Base-by-base conservation (phyloP, 1,140 invertebrate genomes). In the Tetramorium alpestre region DNA sequence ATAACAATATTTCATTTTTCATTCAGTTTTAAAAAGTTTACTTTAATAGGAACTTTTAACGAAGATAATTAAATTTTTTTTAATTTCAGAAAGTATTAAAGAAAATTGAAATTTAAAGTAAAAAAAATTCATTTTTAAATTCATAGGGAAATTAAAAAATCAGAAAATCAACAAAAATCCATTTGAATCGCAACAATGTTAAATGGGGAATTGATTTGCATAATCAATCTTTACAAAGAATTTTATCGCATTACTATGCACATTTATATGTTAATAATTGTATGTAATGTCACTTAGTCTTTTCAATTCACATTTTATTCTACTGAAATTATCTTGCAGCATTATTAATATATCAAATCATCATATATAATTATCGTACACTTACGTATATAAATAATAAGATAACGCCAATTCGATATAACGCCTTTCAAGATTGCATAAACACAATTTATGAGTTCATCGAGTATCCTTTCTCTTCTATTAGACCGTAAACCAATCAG, bases 401-500 rank as follows among this genome's bases (percentile, higher is more conserved):
- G 22, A 44, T 77, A 64, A 28, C n/a, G 56, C 25, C 16, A 62
- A 69, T 25, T 78, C 11, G 5, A 38, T 28, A 65, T 11, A 80
- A 11, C 28, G 22, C 49, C 22, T 41, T 56, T 56, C 44, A 81
- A 2, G 6, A 56, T 58, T 58, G 33, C 51, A 22, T 41, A 56
- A 75, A 56, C 10, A n/a, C 72, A 22, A 49, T 75, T 56, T 75
- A 18, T 25, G n/a, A 33, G 22, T 38, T 44, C 38, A 76, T 60
- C 38, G 8, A 25, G 25, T 47, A 38, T 51, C 44, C 44, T 67
- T 33, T 41, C 44, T 47, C 28, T 38, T 76, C 22, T 44, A 51
- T 80, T 80, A 65, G n/a, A 25, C 44, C 25, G 13, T 51, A 70
- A 81, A 28, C 22, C 33, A 38, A 81, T 70, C 64, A 44, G 33